Percentiles rank a stretch among this genome's conserved stretches.
Conservation (phyloP, 2,797 vertebrate genomes). For the Dromococcyx pavoninus region DNA sequence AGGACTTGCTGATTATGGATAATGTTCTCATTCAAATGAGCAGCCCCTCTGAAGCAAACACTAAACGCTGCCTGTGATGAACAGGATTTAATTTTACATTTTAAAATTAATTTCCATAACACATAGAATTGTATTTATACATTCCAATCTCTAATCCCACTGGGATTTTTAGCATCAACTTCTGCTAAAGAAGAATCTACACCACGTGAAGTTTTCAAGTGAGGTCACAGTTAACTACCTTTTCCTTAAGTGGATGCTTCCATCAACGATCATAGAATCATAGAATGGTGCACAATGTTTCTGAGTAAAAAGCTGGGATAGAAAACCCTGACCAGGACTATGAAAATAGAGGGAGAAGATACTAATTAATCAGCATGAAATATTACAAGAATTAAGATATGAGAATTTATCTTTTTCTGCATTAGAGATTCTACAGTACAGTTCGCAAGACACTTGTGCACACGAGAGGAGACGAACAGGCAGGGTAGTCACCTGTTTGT, state of each 20-base stretch:
- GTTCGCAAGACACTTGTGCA: background rate
- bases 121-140: background rate
- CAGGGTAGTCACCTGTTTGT: background rate
- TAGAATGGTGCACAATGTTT: background rate
- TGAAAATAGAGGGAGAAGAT: background rate
- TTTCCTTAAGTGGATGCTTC: background rate
- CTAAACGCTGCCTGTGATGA: background rate
- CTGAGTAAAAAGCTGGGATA: background rate
- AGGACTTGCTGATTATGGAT: conserved; percentile 8
- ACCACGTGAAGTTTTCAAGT: background rate
- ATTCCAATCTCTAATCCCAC: background rate
- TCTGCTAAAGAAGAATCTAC: background rate
- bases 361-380: background rate
- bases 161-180: background rate
- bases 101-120: background rate
- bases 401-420: background rate
- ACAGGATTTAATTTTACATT: background rate
- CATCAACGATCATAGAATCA: too few species aligned
- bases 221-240: background rate
- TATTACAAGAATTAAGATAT: background rate
- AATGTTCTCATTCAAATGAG: conserved; percentile 19
- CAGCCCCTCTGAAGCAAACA: background rate
- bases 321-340: background rate
- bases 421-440: background rate
- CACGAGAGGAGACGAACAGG: background rate